Evolutionary conservation across 2,113 vertebrate species (phyloP).

Genomic region (Hassar affinis): DNA sequence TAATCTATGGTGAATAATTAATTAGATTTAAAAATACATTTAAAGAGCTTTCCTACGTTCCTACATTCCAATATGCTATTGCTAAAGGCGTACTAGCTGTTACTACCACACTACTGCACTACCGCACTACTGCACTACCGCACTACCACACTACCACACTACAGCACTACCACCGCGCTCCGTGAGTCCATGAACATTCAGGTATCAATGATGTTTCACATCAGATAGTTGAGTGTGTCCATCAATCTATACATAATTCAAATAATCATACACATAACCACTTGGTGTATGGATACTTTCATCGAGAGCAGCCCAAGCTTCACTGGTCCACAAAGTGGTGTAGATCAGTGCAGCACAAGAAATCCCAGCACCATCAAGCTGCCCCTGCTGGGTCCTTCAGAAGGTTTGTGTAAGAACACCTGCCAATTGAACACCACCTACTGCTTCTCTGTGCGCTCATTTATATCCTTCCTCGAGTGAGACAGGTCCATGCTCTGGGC

Average conservation of each 20-base stretch:
- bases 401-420: too few relatives aligned
- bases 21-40: neutral
- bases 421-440: too few relatives aligned
- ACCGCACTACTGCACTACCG: too few relatives aligned
- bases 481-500: constrained; percentile 71
- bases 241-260: neutral
- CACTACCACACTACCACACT: too few relatives aligned
- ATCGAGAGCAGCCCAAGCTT: neutral
- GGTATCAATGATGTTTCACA: neutral
- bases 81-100: neutral
- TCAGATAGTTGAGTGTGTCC: neutral
- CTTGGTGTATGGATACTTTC: neutral
- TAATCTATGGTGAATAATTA: neutral
- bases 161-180: too few relatives aligned
- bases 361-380: neutral
- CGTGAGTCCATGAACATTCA: neutral
- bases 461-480: constrained; percentile 64
- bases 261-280: neutral
- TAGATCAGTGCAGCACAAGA: neutral
- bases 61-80: neutral
- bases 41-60: neutral
- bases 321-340: neutral
- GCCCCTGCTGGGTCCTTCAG: neutral
- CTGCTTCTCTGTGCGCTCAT: constrained; percentile 55
- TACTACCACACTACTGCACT: neutral